Conservation (phyloP, 2,797 vertebrate genomes). For the Sebastes steindachneri region DNA sequence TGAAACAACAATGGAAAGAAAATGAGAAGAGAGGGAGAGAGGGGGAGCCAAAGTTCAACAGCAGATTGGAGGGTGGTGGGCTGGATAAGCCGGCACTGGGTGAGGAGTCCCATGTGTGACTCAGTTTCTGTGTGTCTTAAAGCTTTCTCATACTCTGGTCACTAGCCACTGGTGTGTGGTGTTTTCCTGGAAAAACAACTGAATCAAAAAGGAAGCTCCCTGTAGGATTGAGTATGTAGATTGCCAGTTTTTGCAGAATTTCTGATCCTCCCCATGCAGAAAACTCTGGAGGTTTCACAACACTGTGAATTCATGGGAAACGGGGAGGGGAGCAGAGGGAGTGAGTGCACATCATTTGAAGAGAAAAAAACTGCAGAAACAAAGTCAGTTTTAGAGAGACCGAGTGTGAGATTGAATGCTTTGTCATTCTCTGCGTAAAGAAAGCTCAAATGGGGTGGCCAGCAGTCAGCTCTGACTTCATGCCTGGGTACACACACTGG, state of each 20-base stretch:
- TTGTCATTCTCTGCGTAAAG: constrained; percentile 42
- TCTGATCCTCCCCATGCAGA: constrained; percentile 2
- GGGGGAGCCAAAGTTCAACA: constrained; percentile 50
- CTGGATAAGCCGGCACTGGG: constrained; percentile 24
- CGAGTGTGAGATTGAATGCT: constrained; percentile 44
- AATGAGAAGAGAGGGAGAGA: not conserved
- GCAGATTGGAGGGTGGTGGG: constrained; percentile 39
- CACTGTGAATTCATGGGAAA: constrained; percentile 25
- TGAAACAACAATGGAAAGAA: constrained; percentile 61
- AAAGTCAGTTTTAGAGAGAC: constrained; percentile 40
- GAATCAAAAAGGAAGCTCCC: constrained; percentile 20
- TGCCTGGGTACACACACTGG: constrained; percentile 60
- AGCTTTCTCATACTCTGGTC: constrained; percentile 44
- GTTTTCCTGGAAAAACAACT: constrained; percentile 39
- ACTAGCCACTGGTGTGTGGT: constrained; percentile 9
- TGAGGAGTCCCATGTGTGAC: constrained; percentile 34
- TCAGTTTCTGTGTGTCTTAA: constrained; percentile 30
- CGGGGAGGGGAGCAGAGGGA: not conserved
- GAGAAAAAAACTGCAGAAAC: not conserved
- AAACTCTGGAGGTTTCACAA: constrained; percentile 40
- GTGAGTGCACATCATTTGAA: not conserved
- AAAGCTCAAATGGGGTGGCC: constrained; percentile 16
- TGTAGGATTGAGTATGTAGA: not conserved
- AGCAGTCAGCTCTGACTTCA: constrained; percentile 64
- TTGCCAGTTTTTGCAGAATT: not conserved